Evolutionary conservation across 2,888 invertebrate species (phyloP).

Genomic region (Coenonympha glycerion): DNA sequence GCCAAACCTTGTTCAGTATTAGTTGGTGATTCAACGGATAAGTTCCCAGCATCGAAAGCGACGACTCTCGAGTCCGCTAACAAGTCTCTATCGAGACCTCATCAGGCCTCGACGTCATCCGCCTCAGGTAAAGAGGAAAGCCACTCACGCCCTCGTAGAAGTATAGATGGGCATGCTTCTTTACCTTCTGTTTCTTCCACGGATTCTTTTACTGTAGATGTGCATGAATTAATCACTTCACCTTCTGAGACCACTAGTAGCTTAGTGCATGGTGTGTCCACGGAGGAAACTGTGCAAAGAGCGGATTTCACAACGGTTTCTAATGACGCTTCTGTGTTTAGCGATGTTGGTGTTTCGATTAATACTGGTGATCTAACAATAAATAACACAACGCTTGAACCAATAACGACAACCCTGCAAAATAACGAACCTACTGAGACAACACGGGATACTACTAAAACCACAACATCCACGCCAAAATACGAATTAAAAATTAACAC

Average conservation of each 20-base stretch:
- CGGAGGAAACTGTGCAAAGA: slow-evolving; percentile 33
- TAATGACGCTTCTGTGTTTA: slow-evolving; percentile 53
- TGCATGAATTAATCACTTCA: slow-evolving; percentile 69
- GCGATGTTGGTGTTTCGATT: slow-evolving; percentile 41
- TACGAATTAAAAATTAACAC: slow-evolving; percentile 29
- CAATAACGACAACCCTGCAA: slow-evolving; percentile 18
- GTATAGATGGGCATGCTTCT: slow-evolving; percentile 79
- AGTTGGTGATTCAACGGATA: slow-evolving; percentile 85
- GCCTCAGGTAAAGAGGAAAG: slow-evolving; percentile 70
- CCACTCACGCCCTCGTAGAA: slow-evolving; percentile 82
- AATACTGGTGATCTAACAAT: slow-evolving; percentile 54
- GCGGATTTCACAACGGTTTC: slow-evolving; percentile 40
- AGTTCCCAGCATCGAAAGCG: slow-evolving; percentile 81
- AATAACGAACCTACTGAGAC: slow-evolving; percentile 20
- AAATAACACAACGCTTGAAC: slow-evolving; percentile 36
- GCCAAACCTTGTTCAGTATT: slow-evolving; percentile 89
- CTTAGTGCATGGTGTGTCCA: slow-evolving; percentile 70
- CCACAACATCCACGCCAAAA: slow-evolving; percentile 6
- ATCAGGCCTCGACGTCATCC: slow-evolving; percentile 75
- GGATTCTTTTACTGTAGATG: slow-evolving; percentile 66
- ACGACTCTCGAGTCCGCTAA: slow-evolving; percentile 81
- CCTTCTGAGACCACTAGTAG: slow-evolving; percentile 61
- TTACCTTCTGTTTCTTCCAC: slow-evolving; percentile 56
- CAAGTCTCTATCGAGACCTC: slow-evolving; percentile 80
- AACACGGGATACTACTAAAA: slow-evolving; percentile 21